phyloP scores from a whole-genome alignment of 2,888 invertebrate species.

The Tinea pellionella region DNA sequence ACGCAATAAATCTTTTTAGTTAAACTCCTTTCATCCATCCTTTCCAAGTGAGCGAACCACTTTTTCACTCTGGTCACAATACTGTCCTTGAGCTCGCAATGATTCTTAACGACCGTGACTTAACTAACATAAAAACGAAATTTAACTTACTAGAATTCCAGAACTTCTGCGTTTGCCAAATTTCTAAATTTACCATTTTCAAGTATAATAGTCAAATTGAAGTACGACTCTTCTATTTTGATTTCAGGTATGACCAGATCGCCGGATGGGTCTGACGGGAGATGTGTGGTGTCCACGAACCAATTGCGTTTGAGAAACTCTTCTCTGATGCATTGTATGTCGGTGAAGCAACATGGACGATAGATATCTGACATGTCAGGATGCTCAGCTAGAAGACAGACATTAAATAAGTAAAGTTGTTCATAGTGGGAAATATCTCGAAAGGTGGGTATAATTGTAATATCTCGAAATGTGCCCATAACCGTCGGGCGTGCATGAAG shows the following conservation, averaged over 20 bases:
- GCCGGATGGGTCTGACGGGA: not conserved
- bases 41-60: too few species aligned
- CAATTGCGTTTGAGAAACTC: conserved; percentile 1
- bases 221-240: not conserved
- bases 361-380: conserved; percentile 2
- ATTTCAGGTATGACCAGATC: not conserved
- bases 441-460: too few species aligned
- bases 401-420: not conserved
- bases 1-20: too few species aligned
- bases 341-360: not conserved
- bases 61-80: too few species aligned
- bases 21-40: too few species aligned
- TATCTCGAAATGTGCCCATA: too few species aligned
- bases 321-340: conserved; percentile 3
- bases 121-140: too few species aligned
- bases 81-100: too few species aligned
- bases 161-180: not conserved
- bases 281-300: not conserved
- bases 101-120: too few species aligned
- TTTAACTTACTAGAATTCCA: not conserved
- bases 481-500: too few species aligned
- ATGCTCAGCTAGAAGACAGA: not conserved
- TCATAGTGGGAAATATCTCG: too few species aligned
- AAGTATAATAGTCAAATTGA: not conserved
- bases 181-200: not conserved